Conservation (phyloP, 1,140 invertebrate species). For the Battus philenor region DNA sequence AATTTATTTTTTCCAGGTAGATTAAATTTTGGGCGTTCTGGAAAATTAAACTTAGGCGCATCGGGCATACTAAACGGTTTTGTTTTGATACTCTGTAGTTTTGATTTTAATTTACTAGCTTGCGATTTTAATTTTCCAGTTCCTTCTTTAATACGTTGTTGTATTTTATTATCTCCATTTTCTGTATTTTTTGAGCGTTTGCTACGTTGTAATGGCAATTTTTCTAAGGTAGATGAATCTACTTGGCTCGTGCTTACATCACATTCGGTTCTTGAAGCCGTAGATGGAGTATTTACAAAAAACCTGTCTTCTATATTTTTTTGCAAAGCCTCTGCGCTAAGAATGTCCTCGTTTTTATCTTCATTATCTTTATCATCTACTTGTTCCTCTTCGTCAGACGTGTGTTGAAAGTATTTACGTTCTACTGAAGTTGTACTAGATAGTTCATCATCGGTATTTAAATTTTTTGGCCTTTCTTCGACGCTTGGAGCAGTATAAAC, state of each 20-base stretch:
- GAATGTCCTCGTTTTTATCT: slow-evolving; percentile 66
- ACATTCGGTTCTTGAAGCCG: slow-evolving; percentile 79
- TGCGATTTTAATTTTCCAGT: slow-evolving; percentile 77
- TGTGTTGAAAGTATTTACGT: slow-evolving; percentile 62
- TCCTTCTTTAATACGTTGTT: slow-evolving; percentile 75
- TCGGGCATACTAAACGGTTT: slow-evolving; percentile 75
- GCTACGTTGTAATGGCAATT: slow-evolving; percentile 78
- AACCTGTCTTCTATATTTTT: slow-evolving; percentile 76
- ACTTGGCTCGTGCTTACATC: slow-evolving; percentile 83
- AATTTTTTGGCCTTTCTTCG: slow-evolving; percentile 44
- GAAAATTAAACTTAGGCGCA: slow-evolving; percentile 77
- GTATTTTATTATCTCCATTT: slow-evolving; percentile 58
- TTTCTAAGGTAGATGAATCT: slow-evolving; percentile 79
- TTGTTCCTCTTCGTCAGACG: slow-evolving; percentile 55
- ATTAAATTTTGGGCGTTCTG: slow-evolving; percentile 75
- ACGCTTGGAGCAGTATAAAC: slow-evolving; percentile 49
- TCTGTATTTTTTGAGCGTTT: slow-evolving; percentile 74
- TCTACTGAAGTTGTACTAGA: slow-evolving; percentile 70
- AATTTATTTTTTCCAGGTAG: slow-evolving; percentile 77
- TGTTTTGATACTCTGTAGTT: slow-evolving; percentile 77
- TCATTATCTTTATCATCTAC: slow-evolving; percentile 52
- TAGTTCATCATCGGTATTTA: slow-evolving; percentile 65
- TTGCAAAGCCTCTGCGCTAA: slow-evolving; percentile 66
- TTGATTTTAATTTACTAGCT: slow-evolving; percentile 78
- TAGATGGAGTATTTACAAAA: slow-evolving; percentile 74